Base-by-base conservation (phyloP, 2,888 invertebrate genomes). In the Merodon equestris region DNA sequence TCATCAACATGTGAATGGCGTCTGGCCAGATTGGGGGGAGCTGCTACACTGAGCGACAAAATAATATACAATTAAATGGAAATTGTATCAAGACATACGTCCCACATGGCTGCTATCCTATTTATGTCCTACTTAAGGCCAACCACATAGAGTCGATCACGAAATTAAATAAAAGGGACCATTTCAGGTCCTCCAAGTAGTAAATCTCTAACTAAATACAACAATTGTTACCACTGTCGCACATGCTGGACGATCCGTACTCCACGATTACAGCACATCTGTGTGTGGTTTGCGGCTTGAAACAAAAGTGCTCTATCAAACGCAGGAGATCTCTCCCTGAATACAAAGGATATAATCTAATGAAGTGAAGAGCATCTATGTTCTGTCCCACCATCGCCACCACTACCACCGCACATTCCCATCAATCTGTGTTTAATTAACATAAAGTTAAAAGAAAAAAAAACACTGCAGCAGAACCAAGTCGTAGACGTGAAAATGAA, bases 401-500 rank as follows among this genome's bases (percentile, higher is more conserved):
- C 77, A 42, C 63, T 53, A 18, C 42, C 34, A 14, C 47, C 44
- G 0, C 38, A 42, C 15, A 17, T 19, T 27, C 18, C 45, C 79
- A 68, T 64, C 68, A 79, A 79, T 79, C 79, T 70, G 79, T 70
- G 79, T 70, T 74, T 74, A 79, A 79, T 79, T 74, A 79, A 74
- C 79, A 79, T 79, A 79, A 64, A 79, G 74, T 79, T 58, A 44
- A 44, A 79, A 79, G 70, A 66, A 40, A 17, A 17, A 60, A 45
- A 40, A 18, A n/a, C 15, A 12, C 45, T 10, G 9, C 34, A 47
- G n/a, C 27, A 14, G 34, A 18, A 42, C n/a, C 10, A 40, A 3
- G n/a, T 42, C 57, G 27, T 27, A 27, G 2, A 27, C 7, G 27
- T 27, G 27, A 27, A 27, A 27, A 27, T 27, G 27, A 7, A 27